These are phyloP conservation scores for Autographa gamma DNA, from an alignment of 2,888 invertebrate genomes.

Conservation along the genomic window DNA sequence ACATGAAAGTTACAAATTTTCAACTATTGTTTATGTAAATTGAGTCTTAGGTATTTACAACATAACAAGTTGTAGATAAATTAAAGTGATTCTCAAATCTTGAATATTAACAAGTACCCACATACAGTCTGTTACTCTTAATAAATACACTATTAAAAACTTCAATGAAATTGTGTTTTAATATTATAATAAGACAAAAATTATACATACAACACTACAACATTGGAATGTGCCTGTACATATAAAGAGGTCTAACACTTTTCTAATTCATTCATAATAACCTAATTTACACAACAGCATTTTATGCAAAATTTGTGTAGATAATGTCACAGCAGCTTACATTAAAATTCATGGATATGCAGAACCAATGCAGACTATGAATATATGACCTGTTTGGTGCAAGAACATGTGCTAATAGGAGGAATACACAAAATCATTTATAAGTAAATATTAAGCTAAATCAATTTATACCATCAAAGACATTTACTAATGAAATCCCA, in stretches of 20 bases:
- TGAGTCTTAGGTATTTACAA: background rate
- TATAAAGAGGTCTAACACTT: background rate
- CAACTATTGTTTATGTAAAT: slow-evolving; percentile 4
- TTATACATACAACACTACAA: background rate
- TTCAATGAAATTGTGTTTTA: too few species aligned
- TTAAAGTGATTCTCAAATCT: too few species aligned
- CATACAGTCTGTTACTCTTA: too few species aligned
- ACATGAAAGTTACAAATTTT: background rate
- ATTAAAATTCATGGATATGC: slow-evolving; percentile 1
- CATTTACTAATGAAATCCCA: background rate
- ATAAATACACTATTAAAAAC: too few species aligned
- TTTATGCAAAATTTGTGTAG: background rate
- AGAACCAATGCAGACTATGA: background rate
- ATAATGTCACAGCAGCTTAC: background rate
- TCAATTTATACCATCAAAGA: background rate
- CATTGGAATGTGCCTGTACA: background rate
- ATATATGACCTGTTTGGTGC: background rate
- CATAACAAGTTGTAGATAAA: background rate
- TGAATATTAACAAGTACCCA: too few species aligned
- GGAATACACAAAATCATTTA: background rate
- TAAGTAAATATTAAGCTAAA: background rate
- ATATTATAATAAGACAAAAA: too few species aligned
- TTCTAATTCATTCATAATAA: slow-evolving; percentile 2
- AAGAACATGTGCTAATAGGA: background rate
- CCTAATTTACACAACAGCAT: background rate